Conservation (phyloP, 1,140 invertebrate genomes). For the Metaphire vulgaris region DNA sequence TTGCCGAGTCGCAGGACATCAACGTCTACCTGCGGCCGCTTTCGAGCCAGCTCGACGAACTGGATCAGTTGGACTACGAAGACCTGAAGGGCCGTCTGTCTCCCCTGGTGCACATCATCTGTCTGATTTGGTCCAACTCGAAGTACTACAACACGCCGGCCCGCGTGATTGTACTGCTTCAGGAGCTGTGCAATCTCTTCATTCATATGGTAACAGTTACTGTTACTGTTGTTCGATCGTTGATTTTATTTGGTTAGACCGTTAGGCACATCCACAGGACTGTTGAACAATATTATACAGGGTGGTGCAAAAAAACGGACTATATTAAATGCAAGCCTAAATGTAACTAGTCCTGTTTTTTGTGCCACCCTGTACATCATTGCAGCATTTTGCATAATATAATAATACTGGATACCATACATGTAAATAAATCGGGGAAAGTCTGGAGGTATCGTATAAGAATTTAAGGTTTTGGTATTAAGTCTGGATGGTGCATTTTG, state of each 20-base stretch:
- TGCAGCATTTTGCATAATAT: neutral
- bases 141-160: slow-evolving; percentile 81
- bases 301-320: too few species aligned
- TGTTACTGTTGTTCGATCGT: neutral
- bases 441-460: too few species aligned
- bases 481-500: too few species aligned
- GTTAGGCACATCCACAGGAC: neutral
- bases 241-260: neutral
- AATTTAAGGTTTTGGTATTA: too few species aligned
- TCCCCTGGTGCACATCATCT: slow-evolving; percentile 71
- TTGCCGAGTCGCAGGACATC: slow-evolving; percentile 85
- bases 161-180: slow-evolving; percentile 78
- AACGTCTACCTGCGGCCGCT: slow-evolving; percentile 76
- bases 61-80: slow-evolving; percentile 65
- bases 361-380: neutral
- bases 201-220: slow-evolving; percentile 59
- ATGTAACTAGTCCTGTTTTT: neutral
- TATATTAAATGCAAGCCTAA: too few species aligned
- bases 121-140: slow-evolving; percentile 83
- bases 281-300: neutral
- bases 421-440: too few species aligned
- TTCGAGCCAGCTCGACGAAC: slow-evolving; percentile 67
- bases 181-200: slow-evolving; percentile 82
- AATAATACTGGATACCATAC: too few species aligned
- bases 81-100: slow-evolving; percentile 39